phyloP scores from a whole-genome alignment of 2,888 invertebrate species.

The Eilema sororculum region DNA sequence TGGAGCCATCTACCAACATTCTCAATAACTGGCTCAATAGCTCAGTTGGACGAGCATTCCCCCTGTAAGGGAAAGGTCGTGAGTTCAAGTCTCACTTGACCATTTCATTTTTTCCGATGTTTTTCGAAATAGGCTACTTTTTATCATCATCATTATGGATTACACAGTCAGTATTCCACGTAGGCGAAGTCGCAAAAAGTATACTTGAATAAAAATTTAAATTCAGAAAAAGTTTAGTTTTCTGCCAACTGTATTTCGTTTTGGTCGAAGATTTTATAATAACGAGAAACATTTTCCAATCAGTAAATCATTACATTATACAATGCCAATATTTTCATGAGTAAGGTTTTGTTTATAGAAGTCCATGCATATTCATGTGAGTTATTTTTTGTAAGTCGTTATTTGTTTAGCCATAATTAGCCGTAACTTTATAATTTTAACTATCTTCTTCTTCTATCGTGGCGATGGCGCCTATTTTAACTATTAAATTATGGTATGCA shows the following conservation, averaged over 20 bases:
- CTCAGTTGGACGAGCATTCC: no score
- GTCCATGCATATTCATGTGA: background rate
- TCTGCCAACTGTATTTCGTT: constrained; percentile 20
- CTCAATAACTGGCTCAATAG: no score
- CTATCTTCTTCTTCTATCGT: no score
- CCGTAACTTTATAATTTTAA: background rate
- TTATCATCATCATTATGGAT: no score
- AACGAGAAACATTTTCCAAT: constrained; percentile 12
- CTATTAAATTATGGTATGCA: background rate
- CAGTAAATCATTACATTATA: constrained; percentile 32
- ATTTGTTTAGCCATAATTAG: background rate
- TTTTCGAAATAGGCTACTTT: no score
- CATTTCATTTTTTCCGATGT: no score
- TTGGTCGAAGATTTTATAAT: constrained; percentile 1
- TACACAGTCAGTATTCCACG: no score
- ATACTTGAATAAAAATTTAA: background rate
- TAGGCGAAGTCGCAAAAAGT: background rate
- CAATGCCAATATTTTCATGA: constrained; percentile 61
- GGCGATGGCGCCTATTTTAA: no score
- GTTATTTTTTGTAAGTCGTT: no score
- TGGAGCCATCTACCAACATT: no score
- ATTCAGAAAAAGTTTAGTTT: background rate
- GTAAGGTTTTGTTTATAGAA: constrained; percentile 53
- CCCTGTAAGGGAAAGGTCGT: no score
- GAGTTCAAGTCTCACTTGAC: no score